Percentiles rank a stretch among this genome's conserved stretches.
phyloP scores from a whole-genome alignment of 2,888 invertebrate species.

The Macrophya annulata region DNA sequence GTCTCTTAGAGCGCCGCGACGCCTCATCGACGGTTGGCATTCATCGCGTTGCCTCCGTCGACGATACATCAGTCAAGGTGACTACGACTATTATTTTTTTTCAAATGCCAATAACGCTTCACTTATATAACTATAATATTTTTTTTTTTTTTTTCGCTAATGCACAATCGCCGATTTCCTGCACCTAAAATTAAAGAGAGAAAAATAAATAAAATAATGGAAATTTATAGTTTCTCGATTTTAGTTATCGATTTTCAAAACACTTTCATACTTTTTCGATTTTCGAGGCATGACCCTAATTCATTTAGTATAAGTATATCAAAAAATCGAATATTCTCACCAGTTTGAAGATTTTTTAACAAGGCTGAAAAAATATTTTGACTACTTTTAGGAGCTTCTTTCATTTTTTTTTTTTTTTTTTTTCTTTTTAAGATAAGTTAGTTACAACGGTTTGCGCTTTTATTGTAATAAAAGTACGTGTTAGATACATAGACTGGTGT shows the following conservation, averaged over 20 bases:
- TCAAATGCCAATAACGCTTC: neutral
- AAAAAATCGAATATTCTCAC: neutral
- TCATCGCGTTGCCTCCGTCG: conserved; percentile 53
- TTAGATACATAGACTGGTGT: neutral
- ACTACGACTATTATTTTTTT: conserved; percentile 27
- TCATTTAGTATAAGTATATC: neutral
- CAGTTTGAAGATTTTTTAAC: no score
- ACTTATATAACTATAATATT: neutral
- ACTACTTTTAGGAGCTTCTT: neutral
- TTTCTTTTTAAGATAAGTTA: neutral
- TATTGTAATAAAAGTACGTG: neutral
- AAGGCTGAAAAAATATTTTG: neutral
- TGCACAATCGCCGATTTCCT: conserved; percentile 3
- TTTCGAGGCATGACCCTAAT: no score
- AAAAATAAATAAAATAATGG: neutral
- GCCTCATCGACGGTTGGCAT: conserved; percentile 27
- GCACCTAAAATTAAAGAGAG: neutral
- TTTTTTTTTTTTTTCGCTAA: neutral
- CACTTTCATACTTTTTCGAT: neutral
- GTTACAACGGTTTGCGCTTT: neutral
- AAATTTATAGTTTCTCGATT: neutral
- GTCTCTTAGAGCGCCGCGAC: conserved; percentile 44
- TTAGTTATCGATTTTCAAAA: neutral
- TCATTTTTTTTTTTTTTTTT: neutral
- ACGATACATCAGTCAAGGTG: conserved; percentile 53